Evolutionary conservation across 1,140 invertebrate species (phyloP).

Genomic region (Achroia grisella): DNA sequence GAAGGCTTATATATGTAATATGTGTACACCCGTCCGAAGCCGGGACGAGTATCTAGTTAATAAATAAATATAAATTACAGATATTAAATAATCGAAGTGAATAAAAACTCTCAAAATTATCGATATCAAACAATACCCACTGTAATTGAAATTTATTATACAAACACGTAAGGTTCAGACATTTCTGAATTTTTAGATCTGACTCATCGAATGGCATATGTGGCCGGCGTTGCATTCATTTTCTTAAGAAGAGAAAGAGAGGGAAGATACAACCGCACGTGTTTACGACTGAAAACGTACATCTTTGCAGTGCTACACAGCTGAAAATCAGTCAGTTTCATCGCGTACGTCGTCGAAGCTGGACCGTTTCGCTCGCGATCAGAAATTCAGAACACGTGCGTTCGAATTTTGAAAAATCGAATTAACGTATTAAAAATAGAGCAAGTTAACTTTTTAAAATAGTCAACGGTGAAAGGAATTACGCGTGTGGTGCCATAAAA

Average conservation of each 20-base stretch:
- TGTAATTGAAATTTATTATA: too few species aligned
- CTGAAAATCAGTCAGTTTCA: slow-evolving; percentile 12
- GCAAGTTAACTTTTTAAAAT: slow-evolving; percentile 12
- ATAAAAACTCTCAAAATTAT: too few species aligned
- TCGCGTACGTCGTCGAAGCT: not conserved
- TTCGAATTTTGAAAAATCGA: slow-evolving; percentile 16
- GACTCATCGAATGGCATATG: not conserved
- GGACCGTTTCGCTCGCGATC: slow-evolving; percentile 1
- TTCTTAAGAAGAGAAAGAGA: slow-evolving; percentile 11
- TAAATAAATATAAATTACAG: too few species aligned
- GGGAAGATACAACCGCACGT: not conserved
- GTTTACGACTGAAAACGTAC: slow-evolving; percentile 13
- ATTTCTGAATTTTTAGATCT: too few species aligned
- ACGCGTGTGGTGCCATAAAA: not conserved
- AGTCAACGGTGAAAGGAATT: not conserved
- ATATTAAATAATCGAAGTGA: too few species aligned
- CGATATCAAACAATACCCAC: too few species aligned
- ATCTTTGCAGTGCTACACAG: slow-evolving; percentile 10
- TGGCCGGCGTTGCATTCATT: slow-evolving; percentile 15
- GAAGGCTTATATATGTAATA: too few species aligned
- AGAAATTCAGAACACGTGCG: slow-evolving; percentile 11
- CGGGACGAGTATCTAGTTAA: too few species aligned
- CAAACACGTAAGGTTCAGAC: too few species aligned
- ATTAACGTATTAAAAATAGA: not conserved
- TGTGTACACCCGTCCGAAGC: too few species aligned